Conservation (phyloP, 2,888 invertebrate genomes). For the Synanthedon tipuliformis region DNA sequence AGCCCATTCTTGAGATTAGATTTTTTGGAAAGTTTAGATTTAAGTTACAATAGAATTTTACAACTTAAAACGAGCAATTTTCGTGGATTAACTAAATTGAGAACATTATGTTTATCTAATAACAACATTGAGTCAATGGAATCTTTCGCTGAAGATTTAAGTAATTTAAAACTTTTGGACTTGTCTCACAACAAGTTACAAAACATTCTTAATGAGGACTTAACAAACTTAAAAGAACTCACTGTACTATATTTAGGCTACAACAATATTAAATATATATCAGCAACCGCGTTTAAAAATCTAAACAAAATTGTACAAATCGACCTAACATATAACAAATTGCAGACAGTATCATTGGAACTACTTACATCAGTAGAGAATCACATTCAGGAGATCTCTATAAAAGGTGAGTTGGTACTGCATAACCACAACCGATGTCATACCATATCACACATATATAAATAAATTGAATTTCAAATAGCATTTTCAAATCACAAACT, state of each 20-base stretch:
- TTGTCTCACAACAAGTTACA: conserved; percentile 86
- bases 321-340: conserved; percentile 84
- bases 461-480: not conserved
- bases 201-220: conserved; percentile 80
- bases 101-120: conserved; percentile 84
- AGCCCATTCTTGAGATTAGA: conserved; percentile 83
- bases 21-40: conserved; percentile 81
- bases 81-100: conserved; percentile 79
- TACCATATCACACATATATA: not conserved
- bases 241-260: conserved; percentile 83
- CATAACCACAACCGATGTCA: not conserved
- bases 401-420: conserved; percentile 76
- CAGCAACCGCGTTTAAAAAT: conserved; percentile 82
- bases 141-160: conserved; percentile 82
- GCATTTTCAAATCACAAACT: too few species aligned
- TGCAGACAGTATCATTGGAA: conserved; percentile 82
- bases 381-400: conserved; percentile 80
- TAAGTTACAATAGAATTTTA: conserved; percentile 85
- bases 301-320: conserved; percentile 81
- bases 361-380: conserved; percentile 85
- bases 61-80: conserved; percentile 86
- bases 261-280: conserved; percentile 85
- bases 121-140: conserved; percentile 86
- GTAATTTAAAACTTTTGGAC: conserved; percentile 82
- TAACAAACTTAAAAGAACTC: conserved; percentile 81